A percentile compares a stretch with the other conserved stretches of the same genome.
These are phyloP conservation scores for Synanthedon formicaeformis DNA, from an alignment of 2,888 invertebrate genomes.

Conservation along the genomic window DNA sequence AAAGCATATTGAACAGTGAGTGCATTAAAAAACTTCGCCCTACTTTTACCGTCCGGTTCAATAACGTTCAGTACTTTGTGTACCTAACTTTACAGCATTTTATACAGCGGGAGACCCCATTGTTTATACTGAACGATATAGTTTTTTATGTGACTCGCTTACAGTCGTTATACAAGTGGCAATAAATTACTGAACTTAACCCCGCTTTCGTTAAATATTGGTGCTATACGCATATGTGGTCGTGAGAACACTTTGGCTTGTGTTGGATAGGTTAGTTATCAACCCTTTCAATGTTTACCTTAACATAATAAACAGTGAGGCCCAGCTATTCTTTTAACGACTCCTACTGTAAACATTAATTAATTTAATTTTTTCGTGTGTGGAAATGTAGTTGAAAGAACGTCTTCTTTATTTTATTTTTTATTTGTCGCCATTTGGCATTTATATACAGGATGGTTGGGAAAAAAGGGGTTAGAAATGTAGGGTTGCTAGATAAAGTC, in stretches of 20 bases:
- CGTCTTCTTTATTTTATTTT: no score
- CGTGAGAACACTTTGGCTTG: constrained; percentile 47
- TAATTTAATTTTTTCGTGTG: no score
- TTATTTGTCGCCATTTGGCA: no score
- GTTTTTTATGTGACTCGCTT: constrained; percentile 26
- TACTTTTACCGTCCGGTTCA: constrained; percentile 23
- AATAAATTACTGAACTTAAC: constrained; percentile 64
- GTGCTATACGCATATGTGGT: constrained; percentile 42
- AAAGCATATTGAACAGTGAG: constrained; percentile 10
- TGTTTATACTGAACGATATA: constrained; percentile 46
- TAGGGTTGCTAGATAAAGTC: no score
- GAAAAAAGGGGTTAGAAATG: no score
- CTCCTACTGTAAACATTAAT: no score
- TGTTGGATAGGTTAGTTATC: constrained; percentile 21
- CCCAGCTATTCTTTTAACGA: no score
- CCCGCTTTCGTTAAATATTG: constrained; percentile 58
- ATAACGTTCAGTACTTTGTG: constrained; percentile 17
- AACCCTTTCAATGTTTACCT: constrained; percentile 1
- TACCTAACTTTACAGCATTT: constrained; percentile 14
- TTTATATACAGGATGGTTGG: no score
- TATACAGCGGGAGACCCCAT: constrained; percentile 26
- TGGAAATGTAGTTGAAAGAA: no score
- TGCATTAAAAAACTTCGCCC: constrained; percentile 21
- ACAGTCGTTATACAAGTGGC: constrained; percentile 56
- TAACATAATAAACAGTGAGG: not conserved